Evolutionary conservation across 2,797 vertebrate species (phyloP).

Genomic region (Squalus acanthias): DNA sequence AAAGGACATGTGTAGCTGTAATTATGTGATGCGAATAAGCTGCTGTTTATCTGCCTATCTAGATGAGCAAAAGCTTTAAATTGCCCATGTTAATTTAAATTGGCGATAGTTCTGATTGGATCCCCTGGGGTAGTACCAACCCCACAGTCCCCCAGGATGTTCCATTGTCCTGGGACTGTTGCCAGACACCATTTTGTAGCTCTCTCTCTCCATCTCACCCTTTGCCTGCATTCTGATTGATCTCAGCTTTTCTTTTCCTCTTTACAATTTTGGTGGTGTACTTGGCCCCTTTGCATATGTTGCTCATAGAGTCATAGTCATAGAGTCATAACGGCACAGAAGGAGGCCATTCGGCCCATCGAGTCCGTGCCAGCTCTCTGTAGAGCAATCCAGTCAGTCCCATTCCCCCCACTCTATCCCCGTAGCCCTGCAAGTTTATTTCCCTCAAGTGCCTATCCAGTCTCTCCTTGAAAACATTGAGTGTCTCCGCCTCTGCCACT

Average conservation of each 20-base stretch:
- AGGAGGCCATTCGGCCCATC: too few relatives aligned
- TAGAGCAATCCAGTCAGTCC: too few relatives aligned
- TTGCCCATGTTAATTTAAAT: not conserved
- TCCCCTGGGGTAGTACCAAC: not conserved
- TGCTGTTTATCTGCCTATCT: not conserved
- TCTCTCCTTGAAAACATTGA: too few relatives aligned
- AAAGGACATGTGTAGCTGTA: not conserved
- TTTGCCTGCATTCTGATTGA: not conserved
- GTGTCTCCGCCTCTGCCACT: too few relatives aligned
- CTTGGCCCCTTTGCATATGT: not conserved
- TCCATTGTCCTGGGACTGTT: not conserved
- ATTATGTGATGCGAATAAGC: constrained; percentile 12
- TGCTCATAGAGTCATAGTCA: too few relatives aligned
- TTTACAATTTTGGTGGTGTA: not conserved
- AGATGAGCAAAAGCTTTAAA: not conserved
- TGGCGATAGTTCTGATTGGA: not conserved
- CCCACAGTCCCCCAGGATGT: not conserved
- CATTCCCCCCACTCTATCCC: too few relatives aligned
- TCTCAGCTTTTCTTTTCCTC: not conserved
- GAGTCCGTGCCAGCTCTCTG: too few relatives aligned
- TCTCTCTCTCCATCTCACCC: not conserved
- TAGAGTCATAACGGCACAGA: too few relatives aligned
- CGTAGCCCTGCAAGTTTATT: too few relatives aligned
- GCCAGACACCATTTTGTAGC: not conserved
- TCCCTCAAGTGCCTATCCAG: too few relatives aligned